Base-by-base conservation (phyloP, 2,888 invertebrate genomes). In the Cheilosia vernalis region DNA sequence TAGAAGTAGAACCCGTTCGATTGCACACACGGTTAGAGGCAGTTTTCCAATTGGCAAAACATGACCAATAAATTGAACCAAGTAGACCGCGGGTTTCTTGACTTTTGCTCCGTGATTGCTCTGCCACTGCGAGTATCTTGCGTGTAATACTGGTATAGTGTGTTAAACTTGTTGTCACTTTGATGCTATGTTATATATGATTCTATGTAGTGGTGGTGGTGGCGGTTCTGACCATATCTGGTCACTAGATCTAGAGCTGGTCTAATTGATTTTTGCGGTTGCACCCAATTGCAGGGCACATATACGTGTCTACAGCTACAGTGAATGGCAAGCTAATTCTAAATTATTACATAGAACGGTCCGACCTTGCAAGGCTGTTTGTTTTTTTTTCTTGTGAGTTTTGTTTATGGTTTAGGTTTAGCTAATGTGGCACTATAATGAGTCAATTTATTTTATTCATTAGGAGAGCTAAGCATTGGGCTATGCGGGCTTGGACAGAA, bases 301-400 rank as follows among this genome's bases (percentile, higher is more conserved):
- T n/a, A 30, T 19, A n/a, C 7, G n/a, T 21, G n/a, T 17, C 30
- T 10, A 17, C 4, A 37, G 3, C 74, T 51, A 27, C 27, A 64
- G 79, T 67, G 79, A 79, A 73, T 73, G 79, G 79, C 24, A 42
- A 56, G n/a, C 49, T 49, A 21, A 63, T 63, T 56, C 47, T 56
- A 56, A 84, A 58, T 64, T 67, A 58, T 63, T 49, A 33, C 47
- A 60, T 64, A 84, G 80, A 79, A 79, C 67, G 47, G 37, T 44
- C 53, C 83, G 83, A 64, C 83, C 83, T 84, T 84, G 83, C 83
- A 84, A 84, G 83, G 83, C 69, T 84, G 79, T 33, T 66, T 53
- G 60, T n/a, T 49, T 19, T 24, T 51, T 40, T 19, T 33, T 33
- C 10, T 24, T 51, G 21, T 30, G 6, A 9, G 33, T 61, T 37